Conservation (phyloP, 2,113 vertebrate species). For the Myiozetetes cayanensis region DNA sequence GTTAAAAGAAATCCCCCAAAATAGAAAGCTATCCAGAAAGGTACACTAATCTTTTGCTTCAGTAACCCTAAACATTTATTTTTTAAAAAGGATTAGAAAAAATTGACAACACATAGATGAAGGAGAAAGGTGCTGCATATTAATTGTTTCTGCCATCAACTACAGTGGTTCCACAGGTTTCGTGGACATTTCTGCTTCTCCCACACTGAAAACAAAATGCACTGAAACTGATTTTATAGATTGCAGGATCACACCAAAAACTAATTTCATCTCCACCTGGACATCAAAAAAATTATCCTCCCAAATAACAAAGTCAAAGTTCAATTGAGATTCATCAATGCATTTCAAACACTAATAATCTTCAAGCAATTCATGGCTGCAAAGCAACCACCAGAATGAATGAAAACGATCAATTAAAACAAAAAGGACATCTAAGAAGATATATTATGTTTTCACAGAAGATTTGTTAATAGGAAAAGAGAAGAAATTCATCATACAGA, state of each 20-base stretch:
- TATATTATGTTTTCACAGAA: background rate
- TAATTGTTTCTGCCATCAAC: background rate
- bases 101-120: background rate
- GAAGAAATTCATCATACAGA: background rate
- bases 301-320: background rate
- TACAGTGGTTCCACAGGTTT: background rate
- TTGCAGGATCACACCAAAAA: background rate
- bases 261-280: background rate
- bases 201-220: background rate
- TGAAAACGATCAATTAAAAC: background rate
- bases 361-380: background rate
- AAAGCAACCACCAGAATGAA: background rate
- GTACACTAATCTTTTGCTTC: background rate
- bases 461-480: background rate
- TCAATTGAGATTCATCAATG: background rate
- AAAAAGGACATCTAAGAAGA: background rate
- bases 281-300: background rate
- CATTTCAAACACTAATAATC: background rate
- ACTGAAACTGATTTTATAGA: background rate
- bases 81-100: background rate
- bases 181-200: background rate
- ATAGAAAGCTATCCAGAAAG: background rate
- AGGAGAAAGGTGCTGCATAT: background rate
- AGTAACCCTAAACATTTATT: background rate
- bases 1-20: background rate